Evolutionary conservation across 2,888 invertebrate genomes (phyloP).

Genomic region (Ormia ochracea): DNA sequence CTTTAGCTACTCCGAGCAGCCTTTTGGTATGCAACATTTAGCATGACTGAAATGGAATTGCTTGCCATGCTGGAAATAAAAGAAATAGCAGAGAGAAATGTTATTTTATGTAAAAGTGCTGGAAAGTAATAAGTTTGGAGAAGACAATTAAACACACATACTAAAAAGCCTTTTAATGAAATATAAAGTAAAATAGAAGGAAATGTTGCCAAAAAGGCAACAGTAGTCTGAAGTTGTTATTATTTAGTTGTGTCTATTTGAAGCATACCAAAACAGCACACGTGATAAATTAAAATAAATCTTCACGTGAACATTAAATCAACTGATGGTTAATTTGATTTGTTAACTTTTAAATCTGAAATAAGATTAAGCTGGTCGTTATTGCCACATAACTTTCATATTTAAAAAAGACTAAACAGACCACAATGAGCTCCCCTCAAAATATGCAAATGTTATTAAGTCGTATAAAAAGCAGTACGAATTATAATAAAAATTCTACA

Average conservation of each 20-base stretch:
- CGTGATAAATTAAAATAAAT: too few species aligned
- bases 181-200: not conserved
- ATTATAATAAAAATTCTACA: not conserved
- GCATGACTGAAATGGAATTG: constrained; percentile 40
- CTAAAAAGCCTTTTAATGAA: constrained; percentile 33
- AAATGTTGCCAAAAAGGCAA: not conserved
- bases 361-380: not conserved
- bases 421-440: not conserved
- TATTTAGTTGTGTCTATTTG: too few species aligned
- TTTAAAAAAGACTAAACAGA: not conserved
- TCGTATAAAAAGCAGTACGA: not conserved
- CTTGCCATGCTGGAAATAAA: constrained; percentile 36
- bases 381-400: not conserved
- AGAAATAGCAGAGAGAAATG: constrained; percentile 19
- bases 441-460: constrained; percentile 29
- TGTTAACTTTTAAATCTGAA: not conserved
- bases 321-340: not conserved
- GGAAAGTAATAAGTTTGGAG: constrained; percentile 12
- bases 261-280: too few species aligned
- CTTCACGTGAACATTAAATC: too few species aligned
- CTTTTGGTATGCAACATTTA: constrained; percentile 29
- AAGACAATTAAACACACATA: constrained; percentile 20
- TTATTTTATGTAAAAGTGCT: not conserved
- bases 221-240: too few species aligned
- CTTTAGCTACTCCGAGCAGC: constrained; percentile 3